These are phyloP conservation scores for Haliaeetus leucogaster DNA, from an alignment of 2,113 vertebrate genomes.

Conservation along the genomic window DNA sequence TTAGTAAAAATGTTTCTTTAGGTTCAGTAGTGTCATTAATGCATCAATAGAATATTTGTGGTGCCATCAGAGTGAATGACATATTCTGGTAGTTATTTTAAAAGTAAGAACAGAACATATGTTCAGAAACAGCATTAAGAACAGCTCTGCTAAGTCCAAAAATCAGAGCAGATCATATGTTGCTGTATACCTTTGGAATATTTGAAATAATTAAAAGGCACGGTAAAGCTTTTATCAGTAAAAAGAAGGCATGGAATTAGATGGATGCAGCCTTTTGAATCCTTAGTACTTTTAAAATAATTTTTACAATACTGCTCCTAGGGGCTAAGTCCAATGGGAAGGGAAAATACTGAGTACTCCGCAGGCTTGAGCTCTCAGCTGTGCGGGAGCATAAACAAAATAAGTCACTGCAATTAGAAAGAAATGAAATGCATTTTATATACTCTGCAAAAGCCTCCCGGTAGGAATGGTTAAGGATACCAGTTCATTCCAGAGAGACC, in stretches of 20 bases:
- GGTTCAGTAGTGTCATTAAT: slow-evolving; percentile 6
- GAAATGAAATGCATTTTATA: not conserved
- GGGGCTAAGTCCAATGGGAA: not conserved
- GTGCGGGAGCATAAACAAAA: not conserved
- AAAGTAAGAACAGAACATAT: slow-evolving; percentile 36
- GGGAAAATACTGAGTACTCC: not conserved
- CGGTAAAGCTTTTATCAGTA: not conserved
- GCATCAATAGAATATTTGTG: slow-evolving; percentile 23
- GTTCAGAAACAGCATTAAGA: slow-evolving; percentile 34
- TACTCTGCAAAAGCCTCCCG: not conserved
- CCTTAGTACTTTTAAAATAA: not conserved
- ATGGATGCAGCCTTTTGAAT: not conserved
- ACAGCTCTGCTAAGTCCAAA: not conserved
- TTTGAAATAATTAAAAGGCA: not conserved
- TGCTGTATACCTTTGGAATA: not conserved
- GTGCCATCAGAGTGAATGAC: slow-evolving; percentile 25
- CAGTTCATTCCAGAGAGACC: not conserved
- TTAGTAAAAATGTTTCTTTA: not conserved
- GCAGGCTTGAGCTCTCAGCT: not conserved
- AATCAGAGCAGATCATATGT: slow-evolving; percentile 2
- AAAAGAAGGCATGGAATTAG: not conserved
- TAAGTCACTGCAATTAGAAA: not conserved
- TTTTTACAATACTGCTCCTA: not conserved
- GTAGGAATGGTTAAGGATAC: not conserved
- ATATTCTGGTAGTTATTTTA: slow-evolving; percentile 49